These are phyloP conservation scores for Lasioglossum calceatum DNA, from an alignment of 2,888 invertebrate species.

Conservation along the genomic window DNA sequence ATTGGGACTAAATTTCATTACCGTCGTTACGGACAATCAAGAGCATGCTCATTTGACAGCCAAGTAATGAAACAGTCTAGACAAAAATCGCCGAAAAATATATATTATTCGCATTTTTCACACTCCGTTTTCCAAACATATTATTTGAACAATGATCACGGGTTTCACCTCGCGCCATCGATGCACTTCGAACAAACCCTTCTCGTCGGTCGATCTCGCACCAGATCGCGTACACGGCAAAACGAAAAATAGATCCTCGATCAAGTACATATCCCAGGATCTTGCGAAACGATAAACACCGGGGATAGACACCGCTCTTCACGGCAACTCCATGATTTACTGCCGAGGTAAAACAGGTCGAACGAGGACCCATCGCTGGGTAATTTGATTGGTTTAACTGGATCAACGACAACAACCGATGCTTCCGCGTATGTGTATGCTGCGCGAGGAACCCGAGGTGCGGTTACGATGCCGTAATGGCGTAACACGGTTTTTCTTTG, in stretches of 20 bases:
- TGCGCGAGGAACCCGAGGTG: conserved; percentile 11
- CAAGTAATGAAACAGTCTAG: background rate
- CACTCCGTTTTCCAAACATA: background rate
- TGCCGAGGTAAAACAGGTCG: conserved; percentile 36
- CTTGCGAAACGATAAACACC: background rate
- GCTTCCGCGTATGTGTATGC: conserved; percentile 18
- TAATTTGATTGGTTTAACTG: conserved; percentile 76
- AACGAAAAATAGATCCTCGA: background rate
- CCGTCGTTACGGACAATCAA: conserved; percentile 3
- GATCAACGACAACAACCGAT: conserved; percentile 58
- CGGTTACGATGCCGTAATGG: conserved; percentile 12
- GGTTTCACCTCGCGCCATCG: conserved; percentile 30
- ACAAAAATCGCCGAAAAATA: background rate
- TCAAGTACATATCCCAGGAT: conserved; percentile 32
- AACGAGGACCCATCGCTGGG: conserved; percentile 37
- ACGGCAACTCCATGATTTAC: conserved; percentile 51
- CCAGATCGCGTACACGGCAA: background rate
- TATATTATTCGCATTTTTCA: background rate
- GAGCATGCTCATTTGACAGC: background rate
- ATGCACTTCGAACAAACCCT: conserved; percentile 2
- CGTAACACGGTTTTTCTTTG: conserved; percentile 18
- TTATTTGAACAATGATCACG: background rate
- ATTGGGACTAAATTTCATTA: conserved; percentile 3
- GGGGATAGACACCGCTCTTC: conserved; percentile 35
- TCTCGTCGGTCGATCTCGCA: background rate